phyloP scores from a whole-genome alignment of 2,888 invertebrate species.

The Cantharis rufa region DNA sequence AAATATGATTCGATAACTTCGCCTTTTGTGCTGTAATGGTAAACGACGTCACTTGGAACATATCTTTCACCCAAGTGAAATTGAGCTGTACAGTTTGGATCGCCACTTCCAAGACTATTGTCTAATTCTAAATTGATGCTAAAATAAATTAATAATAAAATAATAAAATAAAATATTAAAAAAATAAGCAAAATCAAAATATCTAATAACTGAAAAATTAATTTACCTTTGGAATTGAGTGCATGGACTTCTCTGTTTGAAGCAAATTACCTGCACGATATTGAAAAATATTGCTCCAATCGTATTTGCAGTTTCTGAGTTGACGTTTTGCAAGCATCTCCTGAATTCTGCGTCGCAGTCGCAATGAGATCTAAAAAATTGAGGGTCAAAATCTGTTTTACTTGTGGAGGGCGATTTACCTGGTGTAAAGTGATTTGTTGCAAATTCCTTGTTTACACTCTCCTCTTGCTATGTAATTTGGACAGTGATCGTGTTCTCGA shows the following conservation, averaged over 20 bases:
- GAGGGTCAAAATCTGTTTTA: not conserved
- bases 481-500: constrained; percentile 74
- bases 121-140: constrained; percentile 2
- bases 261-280: constrained; percentile 73
- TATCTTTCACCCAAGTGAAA: constrained; percentile 19
- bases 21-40: constrained; percentile 23
- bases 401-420: constrained; percentile 43
- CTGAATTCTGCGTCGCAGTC: constrained; percentile 75
- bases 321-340: constrained; percentile 68
- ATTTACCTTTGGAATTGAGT: constrained; percentile 66
- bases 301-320: constrained; percentile 71
- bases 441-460: constrained; percentile 68
- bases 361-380: constrained; percentile 66
- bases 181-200: not conserved
- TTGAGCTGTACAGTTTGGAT: constrained; percentile 10
- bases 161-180: not conserved
- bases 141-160: no score
- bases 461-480: constrained; percentile 62
- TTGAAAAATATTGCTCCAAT: constrained; percentile 78
- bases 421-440: constrained; percentile 70
- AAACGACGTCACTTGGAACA: constrained; percentile 8
- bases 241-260: constrained; percentile 68
- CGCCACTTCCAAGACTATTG: not conserved
- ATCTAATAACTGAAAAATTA: constrained; percentile 4
- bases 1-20: constrained; percentile 34